phyloP scores from a whole-genome alignment of 37 sponge, comb jelly and placozoan species.

The Corticium candelabrum region DNA sequence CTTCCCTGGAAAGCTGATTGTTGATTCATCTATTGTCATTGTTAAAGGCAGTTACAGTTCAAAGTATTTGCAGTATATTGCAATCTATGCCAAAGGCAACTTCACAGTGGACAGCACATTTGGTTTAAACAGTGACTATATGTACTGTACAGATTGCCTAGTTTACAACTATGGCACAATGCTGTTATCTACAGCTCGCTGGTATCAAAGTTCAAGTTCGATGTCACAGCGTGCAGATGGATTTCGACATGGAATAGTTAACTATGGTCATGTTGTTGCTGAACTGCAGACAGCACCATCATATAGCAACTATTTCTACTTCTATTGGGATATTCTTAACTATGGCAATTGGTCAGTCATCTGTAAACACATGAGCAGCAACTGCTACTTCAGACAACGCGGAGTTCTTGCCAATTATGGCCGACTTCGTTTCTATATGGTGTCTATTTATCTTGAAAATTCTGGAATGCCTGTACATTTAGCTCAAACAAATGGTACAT shows the following conservation, averaged over 20 bases:
- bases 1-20: background rate
- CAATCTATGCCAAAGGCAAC: background rate
- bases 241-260: background rate
- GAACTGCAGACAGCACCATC: background rate
- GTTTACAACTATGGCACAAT: background rate
- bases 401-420: background rate
- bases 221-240: background rate
- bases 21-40: background rate
- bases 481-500: background rate
- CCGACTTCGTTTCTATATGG: background rate
- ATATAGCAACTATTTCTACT: background rate
- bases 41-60: background rate
- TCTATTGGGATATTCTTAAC: conserved; percentile 6
- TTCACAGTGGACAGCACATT: background rate
- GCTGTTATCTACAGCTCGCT: background rate
- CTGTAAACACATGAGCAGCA: background rate
- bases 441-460: background rate
- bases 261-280: background rate
- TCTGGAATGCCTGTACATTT: background rate
- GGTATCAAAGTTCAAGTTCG: background rate
- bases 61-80: background rate
- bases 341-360: background rate
- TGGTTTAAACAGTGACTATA: background rate
- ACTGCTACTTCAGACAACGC: background rate
- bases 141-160: background rate